Evolutionary conservation across 1,140 invertebrate species (phyloP).

Genomic region (Pectinophora gossypiella): DNA sequence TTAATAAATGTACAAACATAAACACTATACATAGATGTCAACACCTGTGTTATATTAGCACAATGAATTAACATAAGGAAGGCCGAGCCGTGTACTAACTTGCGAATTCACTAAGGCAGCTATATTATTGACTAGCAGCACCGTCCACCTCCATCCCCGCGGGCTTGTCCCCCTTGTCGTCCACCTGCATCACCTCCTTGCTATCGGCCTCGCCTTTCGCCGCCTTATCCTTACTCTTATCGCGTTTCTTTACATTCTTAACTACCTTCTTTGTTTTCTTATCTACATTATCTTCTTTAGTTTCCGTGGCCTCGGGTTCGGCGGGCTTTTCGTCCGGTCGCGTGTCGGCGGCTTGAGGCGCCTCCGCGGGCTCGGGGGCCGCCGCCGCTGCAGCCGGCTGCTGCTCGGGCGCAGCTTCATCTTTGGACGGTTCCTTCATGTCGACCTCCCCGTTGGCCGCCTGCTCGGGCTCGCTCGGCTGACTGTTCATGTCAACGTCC

Average conservation of each 20-base stretch:
- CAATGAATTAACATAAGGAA: not conserved
- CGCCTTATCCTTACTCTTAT: constrained; percentile 68
- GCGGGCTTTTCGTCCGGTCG: constrained; percentile 23
- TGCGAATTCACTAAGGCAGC: constrained; percentile 56
- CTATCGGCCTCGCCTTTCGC: constrained; percentile 26
- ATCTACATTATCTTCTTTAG: constrained; percentile 29
- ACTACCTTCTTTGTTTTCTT: constrained; percentile 45
- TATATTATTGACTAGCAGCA: constrained; percentile 70
- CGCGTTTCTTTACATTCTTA: constrained; percentile 58
- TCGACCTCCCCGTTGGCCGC: constrained; percentile 62
- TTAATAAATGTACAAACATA: constrained; percentile 69
- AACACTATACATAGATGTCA: constrained; percentile 38
- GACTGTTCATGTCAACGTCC: constrained; percentile 52
- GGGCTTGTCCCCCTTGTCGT: constrained; percentile 51
- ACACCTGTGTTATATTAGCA: not conserved
- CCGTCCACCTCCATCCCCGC: constrained; percentile 59
- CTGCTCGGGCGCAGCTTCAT: constrained; percentile 21
- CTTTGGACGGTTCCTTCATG: constrained; percentile 52
- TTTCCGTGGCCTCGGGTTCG: constrained; percentile 20
- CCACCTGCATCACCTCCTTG: constrained; percentile 54
- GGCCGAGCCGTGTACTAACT: not conserved
- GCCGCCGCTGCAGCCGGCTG: not conserved
- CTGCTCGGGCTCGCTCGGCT: constrained; percentile 21
- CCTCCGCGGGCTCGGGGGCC: constrained; percentile 8
- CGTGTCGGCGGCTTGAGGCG: constrained; percentile 31